Conservation (phyloP, 2,888 invertebrate genomes). For the Augochlorella aurata region DNA sequence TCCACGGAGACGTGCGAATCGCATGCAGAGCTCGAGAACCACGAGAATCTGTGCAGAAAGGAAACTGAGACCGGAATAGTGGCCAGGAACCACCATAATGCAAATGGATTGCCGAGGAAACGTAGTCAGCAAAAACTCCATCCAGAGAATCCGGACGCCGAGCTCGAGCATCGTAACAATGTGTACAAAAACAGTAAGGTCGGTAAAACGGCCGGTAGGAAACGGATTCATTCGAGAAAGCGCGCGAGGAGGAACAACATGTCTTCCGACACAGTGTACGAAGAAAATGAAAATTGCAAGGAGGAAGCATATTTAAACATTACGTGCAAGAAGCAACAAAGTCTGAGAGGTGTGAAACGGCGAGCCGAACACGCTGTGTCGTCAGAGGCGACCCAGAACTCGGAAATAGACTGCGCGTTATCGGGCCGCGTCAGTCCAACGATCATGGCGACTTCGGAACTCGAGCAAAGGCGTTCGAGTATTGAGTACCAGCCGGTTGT, state of each 20-base stretch:
- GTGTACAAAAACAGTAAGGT: slow-evolving; percentile 48
- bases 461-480: slow-evolving; percentile 78
- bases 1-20: slow-evolving; percentile 67
- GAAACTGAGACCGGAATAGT: slow-evolving; percentile 65
- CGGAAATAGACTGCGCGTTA: slow-evolving; percentile 70
- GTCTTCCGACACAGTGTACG: slow-evolving; percentile 66
- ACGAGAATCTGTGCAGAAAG: slow-evolving; percentile 68
- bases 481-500: slow-evolving; percentile 86
- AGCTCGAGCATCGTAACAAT: slow-evolving; percentile 42
- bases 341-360: slow-evolving; percentile 38
- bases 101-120: slow-evolving; percentile 57
- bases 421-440: slow-evolving; percentile 72
- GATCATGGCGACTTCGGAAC: slow-evolving; percentile 67
- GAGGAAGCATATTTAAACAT: slow-evolving; percentile 68
- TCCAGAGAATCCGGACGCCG: slow-evolving; percentile 46
- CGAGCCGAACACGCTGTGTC: slow-evolving; percentile 45
- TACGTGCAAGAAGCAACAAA: slow-evolving; percentile 58
- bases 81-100: slow-evolving; percentile 63
- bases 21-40: slow-evolving; percentile 66
- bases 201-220: slow-evolving; percentile 41
- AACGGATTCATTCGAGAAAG: slow-evolving; percentile 62
- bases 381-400: slow-evolving; percentile 67
- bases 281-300: slow-evolving; percentile 72
- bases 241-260: slow-evolving; percentile 61
- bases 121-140: slow-evolving; percentile 40